Percentiles rank a stretch among this genome's conserved stretches.
Evolutionary conservation across 2,113 vertebrate species (phyloP).

Genomic region (Osmerus mordax): DNA sequence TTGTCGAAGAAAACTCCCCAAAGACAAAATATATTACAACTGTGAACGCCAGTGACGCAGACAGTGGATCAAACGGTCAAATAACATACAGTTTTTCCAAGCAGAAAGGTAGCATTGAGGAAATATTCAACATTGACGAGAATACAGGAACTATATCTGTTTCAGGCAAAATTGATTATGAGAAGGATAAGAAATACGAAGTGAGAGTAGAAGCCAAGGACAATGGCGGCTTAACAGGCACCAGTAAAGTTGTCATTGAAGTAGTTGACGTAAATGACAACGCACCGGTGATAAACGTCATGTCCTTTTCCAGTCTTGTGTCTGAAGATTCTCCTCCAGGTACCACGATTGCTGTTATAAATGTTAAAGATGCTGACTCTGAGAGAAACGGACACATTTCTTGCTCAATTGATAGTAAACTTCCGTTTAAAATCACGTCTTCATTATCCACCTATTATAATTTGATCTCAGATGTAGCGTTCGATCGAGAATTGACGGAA

Average conservation of each 20-base stretch:
- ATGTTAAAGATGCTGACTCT: conserved; percentile 36
- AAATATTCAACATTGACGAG: conserved; percentile 36
- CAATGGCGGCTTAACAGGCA: conserved; percentile 21
- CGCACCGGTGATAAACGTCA: conserved; percentile 49
- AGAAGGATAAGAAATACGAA: conserved; percentile 33
- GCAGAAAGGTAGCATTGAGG: background rate
- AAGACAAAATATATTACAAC: conserved; percentile 20
- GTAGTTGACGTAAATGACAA: conserved; percentile 46
- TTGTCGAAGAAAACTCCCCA: conserved; percentile 35
- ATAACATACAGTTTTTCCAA: conserved; percentile 40
- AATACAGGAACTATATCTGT: conserved; percentile 33
- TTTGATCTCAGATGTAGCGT: conserved; percentile 31
- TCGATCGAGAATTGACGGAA: conserved; percentile 41
- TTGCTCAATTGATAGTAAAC: conserved; percentile 23
- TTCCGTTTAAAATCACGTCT: conserved; percentile 39
- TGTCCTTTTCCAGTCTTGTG: conserved; percentile 54
- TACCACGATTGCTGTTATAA: conserved; percentile 36
- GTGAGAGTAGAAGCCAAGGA: conserved; percentile 43
- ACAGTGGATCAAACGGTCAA: conserved; percentile 27
- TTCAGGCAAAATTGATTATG: conserved; percentile 32
- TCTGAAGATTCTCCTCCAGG: conserved; percentile 31
- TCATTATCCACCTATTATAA: conserved; percentile 26
- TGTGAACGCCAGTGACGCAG: conserved; percentile 34
- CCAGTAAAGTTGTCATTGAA: conserved; percentile 31
- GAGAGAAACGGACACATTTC: conserved; percentile 24